phyloP scores from a whole-genome alignment of 1,140 invertebrate species.

The Drosophila biarmipes region DNA sequence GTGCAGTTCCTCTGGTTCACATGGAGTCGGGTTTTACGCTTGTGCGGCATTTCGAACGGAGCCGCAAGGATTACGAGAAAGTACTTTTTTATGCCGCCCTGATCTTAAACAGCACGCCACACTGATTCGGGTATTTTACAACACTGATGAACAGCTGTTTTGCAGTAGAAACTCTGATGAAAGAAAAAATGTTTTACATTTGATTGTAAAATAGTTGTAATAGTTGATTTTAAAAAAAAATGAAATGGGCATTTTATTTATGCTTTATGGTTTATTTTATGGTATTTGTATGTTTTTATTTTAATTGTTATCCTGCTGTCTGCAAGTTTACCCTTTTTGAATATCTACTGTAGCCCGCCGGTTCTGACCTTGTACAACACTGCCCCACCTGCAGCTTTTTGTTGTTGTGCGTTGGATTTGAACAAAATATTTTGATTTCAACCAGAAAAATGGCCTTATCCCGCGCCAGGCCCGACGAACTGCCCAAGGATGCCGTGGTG shows the following conservation, averaged over 20 bases:
- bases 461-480: constrained; percentile 36
- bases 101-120: constrained; percentile 5
- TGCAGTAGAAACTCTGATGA: no score
- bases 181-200: not conserved
- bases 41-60: constrained; percentile 49
- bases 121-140: constrained; percentile 8
- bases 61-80: not conserved
- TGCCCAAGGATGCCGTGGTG: constrained; percentile 84
- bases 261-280: not conserved
- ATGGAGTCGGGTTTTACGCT: constrained; percentile 14
- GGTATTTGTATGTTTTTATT: no score
- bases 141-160: constrained; percentile 23
- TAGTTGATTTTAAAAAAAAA: not conserved
- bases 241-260: no score
- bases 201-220: not conserved
- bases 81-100: not conserved
- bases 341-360: constrained; percentile 1
- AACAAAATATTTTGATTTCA: constrained; percentile 21
- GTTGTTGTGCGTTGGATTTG: not conserved
- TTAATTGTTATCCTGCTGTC: not conserved
- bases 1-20: constrained; percentile 15
- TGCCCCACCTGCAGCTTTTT: constrained; percentile 28
- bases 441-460: constrained; percentile 58
- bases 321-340: not conserved
- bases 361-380: constrained; percentile 19